Conservation (phyloP, 2,888 invertebrate genomes). For the Trisateles emortualis region DNA sequence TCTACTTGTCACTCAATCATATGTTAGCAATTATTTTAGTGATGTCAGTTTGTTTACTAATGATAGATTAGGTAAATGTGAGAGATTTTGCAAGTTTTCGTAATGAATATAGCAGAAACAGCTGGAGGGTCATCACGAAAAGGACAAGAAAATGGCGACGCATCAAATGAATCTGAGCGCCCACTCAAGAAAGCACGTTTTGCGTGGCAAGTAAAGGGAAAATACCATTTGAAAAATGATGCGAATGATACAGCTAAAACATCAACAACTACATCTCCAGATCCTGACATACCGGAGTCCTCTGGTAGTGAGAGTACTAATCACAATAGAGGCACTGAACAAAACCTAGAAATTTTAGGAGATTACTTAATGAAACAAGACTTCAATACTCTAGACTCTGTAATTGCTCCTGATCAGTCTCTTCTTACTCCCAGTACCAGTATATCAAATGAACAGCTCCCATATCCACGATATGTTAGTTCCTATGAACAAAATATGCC, state of each 20-base stretch:
- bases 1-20: constrained; percentile 80
- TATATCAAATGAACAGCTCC: constrained; percentile 55
- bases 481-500: constrained; percentile 54
- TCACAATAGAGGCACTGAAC: constrained; percentile 62
- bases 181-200: constrained; percentile 89
- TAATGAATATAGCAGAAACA: constrained; percentile 73
- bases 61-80: constrained; percentile 55
- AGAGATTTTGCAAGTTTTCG: constrained; percentile 48
- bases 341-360: constrained; percentile 73
- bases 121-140: constrained; percentile 81
- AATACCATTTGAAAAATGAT: constrained; percentile 87
- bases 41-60: constrained; percentile 85
- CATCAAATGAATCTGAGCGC: constrained; percentile 81
- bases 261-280: constrained; percentile 26
- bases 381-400: constrained; percentile 68
- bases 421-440: constrained; percentile 60
- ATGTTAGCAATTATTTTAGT: constrained; percentile 77
- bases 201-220: constrained; percentile 90
- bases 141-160: constrained; percentile 85
- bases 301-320: constrained; percentile 54
- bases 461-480: constrained; percentile 71
- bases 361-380: constrained; percentile 76
- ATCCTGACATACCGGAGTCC: constrained; percentile 40
- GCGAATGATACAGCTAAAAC: constrained; percentile 42
- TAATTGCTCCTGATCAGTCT: constrained; percentile 60